Conservation (phyloP, 2,797 vertebrate genomes). For the Limosa lapponica region DNA sequence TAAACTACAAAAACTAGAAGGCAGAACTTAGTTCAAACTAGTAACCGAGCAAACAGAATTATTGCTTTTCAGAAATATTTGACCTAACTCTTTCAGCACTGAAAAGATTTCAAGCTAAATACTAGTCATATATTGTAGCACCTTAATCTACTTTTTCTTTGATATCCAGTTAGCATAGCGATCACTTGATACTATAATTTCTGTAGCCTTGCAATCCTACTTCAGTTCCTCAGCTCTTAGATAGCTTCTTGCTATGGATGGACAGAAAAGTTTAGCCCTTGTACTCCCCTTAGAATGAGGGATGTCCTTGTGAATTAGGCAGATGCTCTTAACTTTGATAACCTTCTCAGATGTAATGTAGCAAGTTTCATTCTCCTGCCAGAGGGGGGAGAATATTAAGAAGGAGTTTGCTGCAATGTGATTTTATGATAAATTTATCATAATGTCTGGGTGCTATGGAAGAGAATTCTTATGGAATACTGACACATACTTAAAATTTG, state of each 20-base stretch:
- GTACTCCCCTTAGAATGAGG: background rate
- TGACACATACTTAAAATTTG: background rate
- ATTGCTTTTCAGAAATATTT: background rate
- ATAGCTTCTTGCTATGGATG: background rate
- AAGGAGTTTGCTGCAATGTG: background rate
- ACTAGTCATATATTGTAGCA: fast-evolving
- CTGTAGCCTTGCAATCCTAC: background rate
- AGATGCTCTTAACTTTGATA: background rate
- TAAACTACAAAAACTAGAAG: background rate
- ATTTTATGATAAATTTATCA: background rate
- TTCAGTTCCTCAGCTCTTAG: background rate
- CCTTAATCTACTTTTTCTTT: background rate
- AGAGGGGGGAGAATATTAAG: background rate
- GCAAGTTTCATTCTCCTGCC: background rate
- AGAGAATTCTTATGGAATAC: background rate
- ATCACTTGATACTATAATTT: background rate
- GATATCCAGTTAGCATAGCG: background rate
- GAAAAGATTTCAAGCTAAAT: background rate
- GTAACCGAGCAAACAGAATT: background rate
- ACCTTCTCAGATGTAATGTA: background rate
- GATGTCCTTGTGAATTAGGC: background rate
- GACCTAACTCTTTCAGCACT: background rate
- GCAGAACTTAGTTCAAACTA: background rate
- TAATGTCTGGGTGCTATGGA: background rate
- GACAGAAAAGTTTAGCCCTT: background rate